Evolutionary conservation across 2,113 vertebrate genomes (phyloP).

Genomic region (Lycaon pictus): DNA sequence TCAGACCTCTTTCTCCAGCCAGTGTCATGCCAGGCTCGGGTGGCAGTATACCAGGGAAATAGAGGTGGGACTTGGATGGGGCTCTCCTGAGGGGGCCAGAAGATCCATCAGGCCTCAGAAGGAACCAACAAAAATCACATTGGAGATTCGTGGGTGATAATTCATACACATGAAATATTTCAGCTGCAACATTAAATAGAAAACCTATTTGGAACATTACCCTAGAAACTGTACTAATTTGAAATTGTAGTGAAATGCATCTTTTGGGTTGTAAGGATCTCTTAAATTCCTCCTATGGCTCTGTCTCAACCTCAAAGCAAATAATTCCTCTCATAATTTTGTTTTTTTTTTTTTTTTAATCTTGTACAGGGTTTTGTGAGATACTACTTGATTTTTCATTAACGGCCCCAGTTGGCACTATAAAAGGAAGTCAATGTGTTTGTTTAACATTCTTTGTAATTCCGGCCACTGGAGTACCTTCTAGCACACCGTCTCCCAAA

Average conservation of each 20-base stretch:
- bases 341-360: not conserved
- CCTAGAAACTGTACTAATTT: not conserved
- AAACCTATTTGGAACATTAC: not conserved
- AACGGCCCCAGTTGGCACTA: not conserved
- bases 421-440: not conserved
- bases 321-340: not conserved
- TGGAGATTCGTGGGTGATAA: not conserved
- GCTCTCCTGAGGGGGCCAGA: not conserved
- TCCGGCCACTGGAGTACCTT: not conserved
- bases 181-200: not conserved
- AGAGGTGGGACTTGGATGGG: not conserved
- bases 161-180: not conserved
- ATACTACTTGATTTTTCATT: constrained; percentile 52
- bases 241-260: not conserved
- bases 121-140: not conserved
- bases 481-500: not conserved
- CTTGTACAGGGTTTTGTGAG: not conserved
- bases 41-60: not conserved
- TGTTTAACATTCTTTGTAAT: not conserved
- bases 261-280: not conserved
- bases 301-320: not conserved
- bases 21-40: not conserved
- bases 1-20: not conserved
- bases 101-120: not conserved
- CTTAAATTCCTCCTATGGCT: not conserved